A percentile compares a stretch with the other conserved stretches of the same genome.
These are phyloP conservation scores for Enteromius mattozi DNA, from an alignment of 2,797 vertebrate genomes.

Conservation along the genomic window DNA sequence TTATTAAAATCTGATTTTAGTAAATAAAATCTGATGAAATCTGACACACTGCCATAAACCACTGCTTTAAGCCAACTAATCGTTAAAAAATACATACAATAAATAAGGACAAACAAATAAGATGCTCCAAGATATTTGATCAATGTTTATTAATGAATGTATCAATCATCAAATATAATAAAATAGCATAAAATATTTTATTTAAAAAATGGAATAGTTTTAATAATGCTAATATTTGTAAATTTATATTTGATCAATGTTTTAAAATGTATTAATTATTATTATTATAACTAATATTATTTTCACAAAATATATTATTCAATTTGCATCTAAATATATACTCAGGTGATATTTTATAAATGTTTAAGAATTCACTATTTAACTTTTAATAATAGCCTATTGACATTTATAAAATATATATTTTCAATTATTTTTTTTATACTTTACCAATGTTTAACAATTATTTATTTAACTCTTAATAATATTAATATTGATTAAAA, in stretches of 20 bases:
- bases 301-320: background rate
- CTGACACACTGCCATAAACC: background rate
- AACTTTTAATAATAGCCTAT: background rate
- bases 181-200: background rate
- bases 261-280: background rate
- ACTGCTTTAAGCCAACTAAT: background rate
- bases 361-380: background rate
- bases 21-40: too few relatives aligned
- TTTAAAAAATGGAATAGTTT: background rate
- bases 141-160: background rate
- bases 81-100: background rate
- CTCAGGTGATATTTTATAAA: background rate
- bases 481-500: background rate
- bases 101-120: background rate
- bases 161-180: background rate
- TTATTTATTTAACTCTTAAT: background rate
- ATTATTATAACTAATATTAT: background rate
- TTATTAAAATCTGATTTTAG: background rate
- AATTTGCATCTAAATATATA: background rate
- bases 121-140: background rate
- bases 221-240: background rate
- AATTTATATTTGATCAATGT: background rate
- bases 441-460: background rate
- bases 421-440: too few relatives aligned
- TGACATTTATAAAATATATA: background rate